Base-by-base conservation (phyloP, 2,888 invertebrate genomes). In the Drepanosiphum platanoidis region DNA sequence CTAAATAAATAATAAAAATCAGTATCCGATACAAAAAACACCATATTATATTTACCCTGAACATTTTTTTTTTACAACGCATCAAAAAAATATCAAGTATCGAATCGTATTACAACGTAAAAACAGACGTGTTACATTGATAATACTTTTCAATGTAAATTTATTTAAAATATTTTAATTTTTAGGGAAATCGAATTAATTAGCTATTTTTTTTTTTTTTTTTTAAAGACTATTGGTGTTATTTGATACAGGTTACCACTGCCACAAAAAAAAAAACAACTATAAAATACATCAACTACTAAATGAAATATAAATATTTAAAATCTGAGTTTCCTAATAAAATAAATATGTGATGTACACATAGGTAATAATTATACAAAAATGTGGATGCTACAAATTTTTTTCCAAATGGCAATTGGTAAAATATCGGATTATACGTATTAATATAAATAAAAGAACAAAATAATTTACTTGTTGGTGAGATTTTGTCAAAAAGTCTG, bases 331-430 rank as follows among this genome's bases (percentile, higher is more conserved):
- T 70, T 42, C 36, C 66, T 46, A 52, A 70, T 39, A 70, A 70
- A 80, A n/a, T n/a, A n/a, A 80, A 70, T 66, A 80, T 68, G 66
- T 80, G 70, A 70, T 68, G 46, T 22, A 46, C 70, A 80, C 68
- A n/a, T 61, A 64, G 30, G 22, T 68, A 27, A n/a, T 42, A 22
- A 4, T 42, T 52, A 46, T 42, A 68, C 68, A 46, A 52, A 52
- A 52, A 52, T 52, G 22, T 52, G 22, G 52, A 52, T 18, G 22
- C 52, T 52, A 22, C 22, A 18, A 22, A 22, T 5, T 52, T 46
- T 46, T 46, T 52, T 52, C 15, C 5, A 7, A 5, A 52, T 22
- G 52, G 22, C 15, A 52, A 52, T 52, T 18, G 22, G 15, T 22
- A 18, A 52, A 52, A 15, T 52, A 52, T 52, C 22, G n/a, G n/a